Base-by-base conservation (phyloP, 2,888 invertebrate species). In the Tetanocera ferruginea region DNA sequence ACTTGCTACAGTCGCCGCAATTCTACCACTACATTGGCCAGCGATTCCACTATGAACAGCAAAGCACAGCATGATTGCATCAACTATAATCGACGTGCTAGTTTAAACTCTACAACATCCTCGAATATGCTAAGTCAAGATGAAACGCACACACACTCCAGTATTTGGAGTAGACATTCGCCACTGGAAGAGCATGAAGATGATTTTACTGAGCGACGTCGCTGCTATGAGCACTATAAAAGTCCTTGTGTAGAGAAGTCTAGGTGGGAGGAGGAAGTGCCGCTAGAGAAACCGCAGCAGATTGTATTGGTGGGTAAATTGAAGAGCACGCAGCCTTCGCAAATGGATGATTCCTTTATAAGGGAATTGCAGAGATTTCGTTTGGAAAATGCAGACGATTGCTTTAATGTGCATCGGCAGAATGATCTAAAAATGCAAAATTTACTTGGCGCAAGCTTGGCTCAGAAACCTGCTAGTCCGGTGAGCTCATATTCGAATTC, bases 191-290 rank as follows among this genome's bases (percentile, higher is more conserved):
- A 31, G 34, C 31, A 25, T 11, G 64, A 62, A 62, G 62, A 73
- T 14, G 49, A 60, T 25, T 60, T 37, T 31, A 75, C 75, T 6
- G 67, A 75, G 3, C 75, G 31, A 17, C 66, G 75, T 14, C 66
- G 66, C n/a, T 67, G 75, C 55, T 75, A 75, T 52, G 75, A 75
- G 55, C 66, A 55, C 3, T 55, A 19, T n/a, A 75, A 75, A 37
- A 34, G 23, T 23, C 34, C 67, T 9, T 67, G 37, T 17, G 37
- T 52, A 37, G 5, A 9, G 25, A 55, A 75, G 17, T 28, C 69
- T 3, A 14, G 25, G 25, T 60, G 19, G 37, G 19, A 75, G 2
- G 2, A 49, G 37, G 19, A 75, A 1, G 2, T 25, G 14, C 34
- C 25, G 23, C 72, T 11, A 28, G 25, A 23, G 73, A 62, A 49